phyloP scores from a whole-genome alignment of 2,797 vertebrate genomes.

The Meriones psammophilus region DNA sequence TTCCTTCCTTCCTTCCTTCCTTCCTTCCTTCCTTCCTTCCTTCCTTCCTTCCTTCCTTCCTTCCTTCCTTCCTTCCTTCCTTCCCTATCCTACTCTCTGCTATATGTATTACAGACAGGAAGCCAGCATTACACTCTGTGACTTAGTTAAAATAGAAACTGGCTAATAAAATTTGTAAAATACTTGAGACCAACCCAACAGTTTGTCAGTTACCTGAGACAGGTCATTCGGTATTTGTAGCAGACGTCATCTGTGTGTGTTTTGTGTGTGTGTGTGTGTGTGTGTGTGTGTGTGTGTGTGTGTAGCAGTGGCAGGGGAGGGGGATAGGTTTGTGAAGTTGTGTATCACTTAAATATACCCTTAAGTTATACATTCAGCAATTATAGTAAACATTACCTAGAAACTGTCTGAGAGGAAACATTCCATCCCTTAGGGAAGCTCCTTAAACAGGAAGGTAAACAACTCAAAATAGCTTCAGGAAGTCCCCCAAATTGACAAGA shows the following conservation, averaged over 20 bases:
- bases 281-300: neutral
- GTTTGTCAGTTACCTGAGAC: neutral
- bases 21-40: neutral
- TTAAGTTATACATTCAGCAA: slow-evolving; percentile 23
- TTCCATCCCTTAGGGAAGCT: neutral
- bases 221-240: neutral
- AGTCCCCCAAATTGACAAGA: slow-evolving; percentile 4
- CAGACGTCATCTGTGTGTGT: neutral
- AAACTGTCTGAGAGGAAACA: neutral
- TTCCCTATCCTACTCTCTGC: neutral
- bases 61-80: neutral
- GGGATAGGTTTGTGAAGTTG: neutral
- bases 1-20: neutral
- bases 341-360: slow-evolving; percentile 20
- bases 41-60: no score
- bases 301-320: no score
- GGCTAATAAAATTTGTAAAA: slow-evolving; percentile 22
- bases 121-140: neutral
- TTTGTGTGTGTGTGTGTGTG: neutral
- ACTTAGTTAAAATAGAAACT: slow-evolving; percentile 55
- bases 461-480: neutral
- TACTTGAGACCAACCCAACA: neutral
- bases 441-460: neutral
- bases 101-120: neutral
- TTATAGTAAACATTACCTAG: neutral